These are phyloP conservation scores for Rhinatrema bivittatum DNA, from an alignment of 2,797 vertebrate genomes.

Conservation along the genomic window DNA sequence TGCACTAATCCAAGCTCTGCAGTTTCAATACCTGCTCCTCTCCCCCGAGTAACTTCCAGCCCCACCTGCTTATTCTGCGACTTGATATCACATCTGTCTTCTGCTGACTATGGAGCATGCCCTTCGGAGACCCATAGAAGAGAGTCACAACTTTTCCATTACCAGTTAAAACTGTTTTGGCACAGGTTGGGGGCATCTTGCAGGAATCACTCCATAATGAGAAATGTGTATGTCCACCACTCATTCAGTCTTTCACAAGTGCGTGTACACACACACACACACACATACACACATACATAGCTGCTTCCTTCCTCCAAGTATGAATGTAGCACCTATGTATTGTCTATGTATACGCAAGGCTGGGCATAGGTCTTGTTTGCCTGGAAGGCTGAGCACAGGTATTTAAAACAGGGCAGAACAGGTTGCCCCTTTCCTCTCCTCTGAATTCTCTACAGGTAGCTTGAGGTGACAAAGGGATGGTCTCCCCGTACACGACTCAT, in stretches of 20 bases:
- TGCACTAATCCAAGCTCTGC: not conserved
- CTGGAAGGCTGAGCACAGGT: not conserved
- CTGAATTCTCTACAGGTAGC: slow-evolving; percentile 74
- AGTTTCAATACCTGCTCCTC: not conserved
- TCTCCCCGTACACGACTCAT: slow-evolving; percentile 82
- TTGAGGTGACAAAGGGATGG: slow-evolving; percentile 76
- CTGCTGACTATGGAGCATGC: slow-evolving; percentile 28
- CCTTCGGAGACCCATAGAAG: slow-evolving; percentile 25
- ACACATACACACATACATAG: not conserved
- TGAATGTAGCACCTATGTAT: not conserved
- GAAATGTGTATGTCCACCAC: slow-evolving; percentile 15
- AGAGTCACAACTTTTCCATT: too few relatives aligned
- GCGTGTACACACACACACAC: not conserved
- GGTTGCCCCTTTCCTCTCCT: not conserved
- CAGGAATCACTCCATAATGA: too few relatives aligned
- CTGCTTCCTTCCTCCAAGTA: slow-evolving; percentile 4
- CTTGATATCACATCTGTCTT: slow-evolving; percentile 7
- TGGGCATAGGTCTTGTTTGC: not conserved
- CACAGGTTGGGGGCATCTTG: slow-evolving; percentile 31
- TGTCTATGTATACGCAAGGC: accelerated
- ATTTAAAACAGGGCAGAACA: slow-evolving; percentile 4
- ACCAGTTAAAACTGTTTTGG: too few relatives aligned
- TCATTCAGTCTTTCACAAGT: not conserved
- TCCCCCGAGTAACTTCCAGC: not conserved
- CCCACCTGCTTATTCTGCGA: slow-evolving; percentile 1